These are phyloP conservation scores for Cryptoblepharus egeriae DNA, from an alignment of 2,797 vertebrate species.

Conservation along the genomic window DNA sequence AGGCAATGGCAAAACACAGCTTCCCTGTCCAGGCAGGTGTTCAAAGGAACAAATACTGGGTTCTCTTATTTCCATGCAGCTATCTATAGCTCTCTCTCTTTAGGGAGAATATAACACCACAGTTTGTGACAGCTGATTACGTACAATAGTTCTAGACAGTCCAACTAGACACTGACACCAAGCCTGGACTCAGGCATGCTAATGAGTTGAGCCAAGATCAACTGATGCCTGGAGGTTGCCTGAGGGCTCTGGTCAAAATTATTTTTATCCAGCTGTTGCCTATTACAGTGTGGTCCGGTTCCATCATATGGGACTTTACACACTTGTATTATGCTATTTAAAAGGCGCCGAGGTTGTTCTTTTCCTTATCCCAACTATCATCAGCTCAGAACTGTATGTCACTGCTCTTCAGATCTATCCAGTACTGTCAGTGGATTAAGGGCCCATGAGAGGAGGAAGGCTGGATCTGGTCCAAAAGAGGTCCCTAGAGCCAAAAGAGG, in stretches of 20 bases:
- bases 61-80: neutral
- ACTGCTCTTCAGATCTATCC: neutral
- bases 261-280: neutral
- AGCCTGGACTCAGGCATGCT: neutral
- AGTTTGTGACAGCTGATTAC: neutral
- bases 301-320: neutral
- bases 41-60: neutral
- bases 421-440: neutral
- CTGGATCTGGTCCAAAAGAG: too few relatives aligned
- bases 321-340: neutral
- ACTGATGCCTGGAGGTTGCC: slow-evolving; percentile 15
- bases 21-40: neutral
- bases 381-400: neutral
- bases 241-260: slow-evolving; percentile 10
- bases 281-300: neutral
- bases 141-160: neutral
- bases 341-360: neutral
- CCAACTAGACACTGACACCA: neutral
- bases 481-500: too few relatives aligned
- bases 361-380: neutral
- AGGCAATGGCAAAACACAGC: neutral
- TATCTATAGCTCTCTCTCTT: neutral
- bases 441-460: too few relatives aligned
- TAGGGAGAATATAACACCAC: neutral
- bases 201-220: slow-evolving; percentile 7